A percentile compares a stretch with the other conserved stretches of the same genome.
phyloP scores from a whole-genome alignment of 1,140 invertebrate genomes.

The Drosophila setifemur region DNA sequence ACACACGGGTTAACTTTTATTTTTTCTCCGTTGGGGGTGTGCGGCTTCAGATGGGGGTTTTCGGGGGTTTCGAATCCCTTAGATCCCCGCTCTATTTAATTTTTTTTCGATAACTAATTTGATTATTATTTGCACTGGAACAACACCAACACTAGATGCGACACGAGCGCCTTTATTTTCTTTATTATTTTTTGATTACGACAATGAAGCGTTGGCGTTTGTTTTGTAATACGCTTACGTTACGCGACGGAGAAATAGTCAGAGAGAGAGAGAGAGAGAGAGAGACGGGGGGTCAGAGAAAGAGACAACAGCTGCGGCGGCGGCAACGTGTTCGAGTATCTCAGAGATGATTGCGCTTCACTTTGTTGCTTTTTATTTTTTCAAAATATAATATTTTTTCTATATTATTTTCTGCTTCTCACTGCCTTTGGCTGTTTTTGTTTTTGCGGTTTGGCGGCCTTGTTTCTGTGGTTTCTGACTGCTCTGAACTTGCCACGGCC shows the following conservation, averaged over 20 bases:
- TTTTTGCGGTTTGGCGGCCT: slow-evolving; percentile 2
- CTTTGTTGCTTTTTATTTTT: slow-evolving; percentile 12
- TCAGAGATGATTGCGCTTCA: slow-evolving; percentile 40
- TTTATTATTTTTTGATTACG: slow-evolving; percentile 27
- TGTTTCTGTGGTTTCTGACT: slow-evolving; percentile 6
- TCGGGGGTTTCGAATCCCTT: slow-evolving; percentile 4
- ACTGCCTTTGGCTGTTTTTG: slow-evolving; percentile 1
- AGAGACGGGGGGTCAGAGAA: neutral
- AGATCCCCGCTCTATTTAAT: neutral
- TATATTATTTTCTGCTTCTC: neutral
- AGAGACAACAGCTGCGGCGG: neutral
- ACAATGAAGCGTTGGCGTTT: slow-evolving; percentile 41
- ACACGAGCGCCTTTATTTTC: slow-evolving; percentile 15
- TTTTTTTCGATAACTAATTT: slow-evolving; percentile 13
- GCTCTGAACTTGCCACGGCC: slow-evolving; percentile 67
- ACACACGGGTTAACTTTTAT: slow-evolving; percentile 51
- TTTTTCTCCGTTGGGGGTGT: slow-evolving; percentile 22
- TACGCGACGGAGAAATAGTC: slow-evolving; percentile 64
- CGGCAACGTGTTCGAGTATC: slow-evolving; percentile 57
- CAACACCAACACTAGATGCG: neutral
- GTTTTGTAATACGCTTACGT: slow-evolving; percentile 76
- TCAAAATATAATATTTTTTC: neutral
- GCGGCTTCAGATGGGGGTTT: slow-evolving; percentile 16
- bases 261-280: neutral
- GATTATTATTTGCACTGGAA: slow-evolving; percentile 7